A percentile compares a stretch with the other conserved stretches of the same genome.
These are phyloP conservation scores for Illadopsis cleaveri DNA, from an alignment of 2,113 vertebrate species.

Conservation along the genomic window DNA sequence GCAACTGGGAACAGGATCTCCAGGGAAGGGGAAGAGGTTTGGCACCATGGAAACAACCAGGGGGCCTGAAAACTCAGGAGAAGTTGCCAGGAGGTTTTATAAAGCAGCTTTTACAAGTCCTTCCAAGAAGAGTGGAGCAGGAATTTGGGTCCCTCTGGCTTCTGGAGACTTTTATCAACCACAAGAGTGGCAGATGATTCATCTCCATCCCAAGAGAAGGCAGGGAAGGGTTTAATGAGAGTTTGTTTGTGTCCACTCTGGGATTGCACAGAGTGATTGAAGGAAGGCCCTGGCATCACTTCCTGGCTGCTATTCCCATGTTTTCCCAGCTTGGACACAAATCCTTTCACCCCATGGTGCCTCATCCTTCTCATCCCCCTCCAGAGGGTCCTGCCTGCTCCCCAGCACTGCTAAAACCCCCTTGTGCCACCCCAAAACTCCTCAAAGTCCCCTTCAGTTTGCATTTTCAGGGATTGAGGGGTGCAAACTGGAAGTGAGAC, in stretches of 20 bases:
- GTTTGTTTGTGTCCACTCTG: neutral
- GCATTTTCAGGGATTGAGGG: neutral
- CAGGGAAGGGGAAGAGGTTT: neutral
- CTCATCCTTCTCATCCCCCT: neutral
- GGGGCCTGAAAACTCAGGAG: neutral
- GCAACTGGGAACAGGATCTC: neutral
- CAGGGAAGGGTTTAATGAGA: neutral
- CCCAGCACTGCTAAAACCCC: neutral
- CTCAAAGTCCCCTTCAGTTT: neutral
- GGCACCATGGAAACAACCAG: rapidly evolving
- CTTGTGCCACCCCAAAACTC: neutral
- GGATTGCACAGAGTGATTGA: neutral
- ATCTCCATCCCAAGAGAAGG: neutral
- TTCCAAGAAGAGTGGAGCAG: neutral
- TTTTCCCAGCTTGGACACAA: neutral
- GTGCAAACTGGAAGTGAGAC: neutral
- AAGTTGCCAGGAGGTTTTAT: neutral
- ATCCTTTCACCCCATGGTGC: neutral
- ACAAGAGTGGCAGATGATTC: neutral
- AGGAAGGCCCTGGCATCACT: neutral
- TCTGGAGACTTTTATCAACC: neutral
- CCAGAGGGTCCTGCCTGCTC: rapidly evolving
- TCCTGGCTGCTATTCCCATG: neutral
- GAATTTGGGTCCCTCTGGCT: neutral
- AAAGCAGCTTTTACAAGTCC: neutral